Evolutionary conservation across 2,797 vertebrate genomes (phyloP).

Genomic region (Lagothrix lagotricha): DNA sequence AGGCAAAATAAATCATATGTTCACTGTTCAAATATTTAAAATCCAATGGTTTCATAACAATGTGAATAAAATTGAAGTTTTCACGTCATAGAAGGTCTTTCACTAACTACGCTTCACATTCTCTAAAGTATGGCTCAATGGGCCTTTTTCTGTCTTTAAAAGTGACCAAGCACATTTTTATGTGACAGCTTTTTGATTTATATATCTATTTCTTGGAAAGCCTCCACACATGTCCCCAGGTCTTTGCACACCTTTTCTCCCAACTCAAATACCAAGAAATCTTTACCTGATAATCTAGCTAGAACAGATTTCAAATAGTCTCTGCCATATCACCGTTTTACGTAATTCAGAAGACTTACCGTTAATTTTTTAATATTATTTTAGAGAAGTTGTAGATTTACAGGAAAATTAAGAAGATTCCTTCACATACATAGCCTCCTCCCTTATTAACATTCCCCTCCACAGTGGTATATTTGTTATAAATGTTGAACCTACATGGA

Average conservation of each 20-base stretch:
- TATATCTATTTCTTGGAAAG: background rate
- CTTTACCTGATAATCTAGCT: background rate
- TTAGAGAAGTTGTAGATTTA: background rate
- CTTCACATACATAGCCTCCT: background rate
- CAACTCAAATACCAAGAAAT: background rate
- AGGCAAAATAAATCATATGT: background rate
- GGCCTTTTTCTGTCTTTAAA: background rate
- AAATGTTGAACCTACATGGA: background rate
- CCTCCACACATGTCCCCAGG: background rate
- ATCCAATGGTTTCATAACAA: background rate
- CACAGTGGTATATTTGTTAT: background rate
- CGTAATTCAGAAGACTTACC: background rate
- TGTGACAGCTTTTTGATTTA: background rate
- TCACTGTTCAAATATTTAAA: background rate
- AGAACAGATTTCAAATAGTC: background rate
- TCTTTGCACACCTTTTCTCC: background rate
- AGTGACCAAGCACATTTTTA: background rate
- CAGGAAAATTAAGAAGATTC: background rate
- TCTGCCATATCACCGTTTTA: background rate
- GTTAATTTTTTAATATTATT: background rate
- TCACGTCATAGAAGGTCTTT: background rate
- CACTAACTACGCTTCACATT: background rate
- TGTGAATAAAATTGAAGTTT: background rate
- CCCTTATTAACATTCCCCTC: no score
- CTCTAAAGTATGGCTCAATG: background rate